These are phyloP conservation scores for Crocallis elinguaria DNA, from an alignment of 2,888 invertebrate species.

Conservation along the genomic window DNA sequence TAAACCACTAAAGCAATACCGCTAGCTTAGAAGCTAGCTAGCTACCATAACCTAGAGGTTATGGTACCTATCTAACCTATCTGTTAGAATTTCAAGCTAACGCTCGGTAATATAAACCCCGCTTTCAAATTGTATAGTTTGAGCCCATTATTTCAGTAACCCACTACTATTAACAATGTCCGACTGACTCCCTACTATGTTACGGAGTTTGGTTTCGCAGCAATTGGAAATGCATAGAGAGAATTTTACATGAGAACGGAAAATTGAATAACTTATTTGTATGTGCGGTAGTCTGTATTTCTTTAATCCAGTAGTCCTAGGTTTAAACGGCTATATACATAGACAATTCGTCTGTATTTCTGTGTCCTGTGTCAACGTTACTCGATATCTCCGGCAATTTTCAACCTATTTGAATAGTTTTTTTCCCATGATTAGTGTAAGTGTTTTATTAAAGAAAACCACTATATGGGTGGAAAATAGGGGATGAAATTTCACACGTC, in stretches of 20 bases:
- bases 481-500: too few relatives aligned
- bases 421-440: too few relatives aligned
- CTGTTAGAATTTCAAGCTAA: neutral
- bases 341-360: too few relatives aligned
- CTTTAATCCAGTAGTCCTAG: too few relatives aligned
- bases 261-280: neutral
- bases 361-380: too few relatives aligned
- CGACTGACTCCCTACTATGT: neutral
- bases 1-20: neutral
- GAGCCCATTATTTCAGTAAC: slow-evolving; percentile 12
- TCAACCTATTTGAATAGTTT: too few relatives aligned
- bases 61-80: neutral
- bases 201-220: neutral
- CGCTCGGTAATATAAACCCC: neutral
- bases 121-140: neutral
- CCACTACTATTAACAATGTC: slow-evolving; percentile 8
- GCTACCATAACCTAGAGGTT: neutral
- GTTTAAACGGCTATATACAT: too few relatives aligned
- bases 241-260: neutral
- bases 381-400: too few relatives aligned
- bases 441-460: too few relatives aligned
- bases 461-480: too few relatives aligned
- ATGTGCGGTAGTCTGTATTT: too few relatives aligned
- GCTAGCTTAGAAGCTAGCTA: neutral
- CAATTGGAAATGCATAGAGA: neutral